Evolutionary conservation across 2,888 invertebrate genomes (phyloP).

Genomic region (Tineola bisselliella): DNA sequence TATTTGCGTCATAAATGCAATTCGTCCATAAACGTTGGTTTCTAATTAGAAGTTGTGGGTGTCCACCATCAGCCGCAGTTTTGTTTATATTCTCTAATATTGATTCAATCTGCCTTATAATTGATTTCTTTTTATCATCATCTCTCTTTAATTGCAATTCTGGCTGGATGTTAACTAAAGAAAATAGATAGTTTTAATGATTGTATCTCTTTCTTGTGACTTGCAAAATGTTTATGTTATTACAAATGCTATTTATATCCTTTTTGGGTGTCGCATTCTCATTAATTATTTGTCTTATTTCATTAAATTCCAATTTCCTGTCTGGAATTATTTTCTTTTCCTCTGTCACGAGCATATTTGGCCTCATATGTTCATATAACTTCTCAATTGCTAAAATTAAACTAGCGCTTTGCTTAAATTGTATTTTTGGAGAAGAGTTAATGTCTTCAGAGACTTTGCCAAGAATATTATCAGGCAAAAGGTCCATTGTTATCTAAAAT

Average conservation of each 20-base stretch:
- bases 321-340: slow-evolving; percentile 32
- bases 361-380: slow-evolving; percentile 23
- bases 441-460: background rate
- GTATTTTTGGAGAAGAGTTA: background rate
- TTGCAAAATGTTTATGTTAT: background rate
- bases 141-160: background rate
- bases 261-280: background rate
- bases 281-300: slow-evolving; percentile 34
- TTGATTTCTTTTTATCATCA: slow-evolving; percentile 26
- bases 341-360: background rate
- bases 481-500: slow-evolving; percentile 6
- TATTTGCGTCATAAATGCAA: slow-evolving; percentile 59
- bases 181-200: background rate
- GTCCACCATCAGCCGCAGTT: slow-evolving; percentile 38
- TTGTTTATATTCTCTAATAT: slow-evolving; percentile 49
- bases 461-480: background rate
- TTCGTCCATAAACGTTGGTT: slow-evolving; percentile 62
- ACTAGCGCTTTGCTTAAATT: slow-evolving; percentile 46
- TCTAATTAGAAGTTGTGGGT: slow-evolving; percentile 47
- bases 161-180: background rate
- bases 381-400: slow-evolving; percentile 47
- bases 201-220: too few relatives aligned
- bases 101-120: slow-evolving; percentile 50
- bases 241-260: background rate
- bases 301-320: slow-evolving; percentile 43